Evolutionary conservation across 2,888 invertebrate species (phyloP), one percentile per base, ranked within the genome.

Genomic region (Ophion slaviceki): DNA sequence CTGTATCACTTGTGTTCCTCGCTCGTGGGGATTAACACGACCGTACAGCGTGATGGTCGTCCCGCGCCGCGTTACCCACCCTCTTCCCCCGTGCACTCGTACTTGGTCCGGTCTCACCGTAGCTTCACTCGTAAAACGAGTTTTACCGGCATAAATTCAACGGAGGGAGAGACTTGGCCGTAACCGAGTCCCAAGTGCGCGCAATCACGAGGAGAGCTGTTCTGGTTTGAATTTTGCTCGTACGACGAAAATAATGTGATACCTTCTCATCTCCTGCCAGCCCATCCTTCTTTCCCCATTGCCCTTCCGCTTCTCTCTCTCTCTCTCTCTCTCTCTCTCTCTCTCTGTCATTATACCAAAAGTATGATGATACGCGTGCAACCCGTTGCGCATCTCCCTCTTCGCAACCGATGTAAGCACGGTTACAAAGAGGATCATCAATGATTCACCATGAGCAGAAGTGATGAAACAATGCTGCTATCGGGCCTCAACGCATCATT

Each of bases 61-160:
- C 32, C 66, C 53, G 11, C 32, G 17, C 14, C 36, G 17, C 24
- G 32, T 62, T 57, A 61, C 61, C 14, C 53, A 24, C 77, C 64
- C 71, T 24, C 40, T 64, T 47, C 2, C 14, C 36, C 62, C 11
- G 67, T 67, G 24, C 47, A 74, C 74, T 74, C 67, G 80, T 67
- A 70, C 78, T 68, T 74, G 66, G 62, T 72, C 80, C 53, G 32
- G 72, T 17, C 74, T 62, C 85, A 66, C 61, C 74, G 62, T 14
- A 47, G 47, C 80, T 59, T 53, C 75, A 83, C 87, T 83, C 82
- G 87, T 83, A 83, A 87, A 87, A 87, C 87, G 85, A 87, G 87
- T 87, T 87, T 85, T 78, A 75, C 85, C 85, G 80, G 85, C 85
- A 78, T 87, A 85, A 85, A 87, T 85, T 87, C 78, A 81, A 78